Base-by-base conservation (phyloP, 2,797 vertebrate species). In the Glossophaga mutica region DNA sequence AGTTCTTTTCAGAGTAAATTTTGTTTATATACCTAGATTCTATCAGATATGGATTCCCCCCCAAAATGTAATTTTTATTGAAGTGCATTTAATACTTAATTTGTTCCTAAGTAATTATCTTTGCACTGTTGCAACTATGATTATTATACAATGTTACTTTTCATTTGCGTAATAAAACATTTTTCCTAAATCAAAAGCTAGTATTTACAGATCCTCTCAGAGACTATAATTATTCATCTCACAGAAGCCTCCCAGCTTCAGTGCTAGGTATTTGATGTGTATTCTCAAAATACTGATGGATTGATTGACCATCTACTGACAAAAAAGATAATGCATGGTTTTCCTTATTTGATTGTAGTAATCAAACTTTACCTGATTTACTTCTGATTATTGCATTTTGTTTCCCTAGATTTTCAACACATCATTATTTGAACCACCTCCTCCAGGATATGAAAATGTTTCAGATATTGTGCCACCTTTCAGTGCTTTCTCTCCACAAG, bases 401-500 rank as follows among this genome's bases (percentile, higher is more conserved):
- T 83, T 87, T 90, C 50, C 88, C 2, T 97, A 99, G 99, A 85
- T 99, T 96, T 99, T 99, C 83, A 99, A 98, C 83, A 99, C 99
- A 0, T 99, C 99, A 0, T 97, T 99, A 86, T 98, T 97, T 81
- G 99, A 99, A 94, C 99, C 99, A 0, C 97, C 98, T 88, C 99
- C 99, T 95, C 98, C 98, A 9, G 99, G 99, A 29, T 99, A 99
- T 97, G 99, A 99, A 97, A 74, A 98, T 50, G 59, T 99, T 70
- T 87, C 90, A 32, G 96, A 98, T 92, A 98, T 99, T 44, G 99
- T 99, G 1, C 99, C 99, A 81, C 99, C 99, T 4, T 99, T 99
- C 95, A 99, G 96, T 89, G 99, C 99, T 0, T 99, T 99, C 98
- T 99, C 99, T 95, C 98, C 99, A 9, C 98, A 99, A 98, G 99